Evolutionary conservation across 2,113 vertebrate species (phyloP).

Genomic region (Phoxinus phoxinus): DNA sequence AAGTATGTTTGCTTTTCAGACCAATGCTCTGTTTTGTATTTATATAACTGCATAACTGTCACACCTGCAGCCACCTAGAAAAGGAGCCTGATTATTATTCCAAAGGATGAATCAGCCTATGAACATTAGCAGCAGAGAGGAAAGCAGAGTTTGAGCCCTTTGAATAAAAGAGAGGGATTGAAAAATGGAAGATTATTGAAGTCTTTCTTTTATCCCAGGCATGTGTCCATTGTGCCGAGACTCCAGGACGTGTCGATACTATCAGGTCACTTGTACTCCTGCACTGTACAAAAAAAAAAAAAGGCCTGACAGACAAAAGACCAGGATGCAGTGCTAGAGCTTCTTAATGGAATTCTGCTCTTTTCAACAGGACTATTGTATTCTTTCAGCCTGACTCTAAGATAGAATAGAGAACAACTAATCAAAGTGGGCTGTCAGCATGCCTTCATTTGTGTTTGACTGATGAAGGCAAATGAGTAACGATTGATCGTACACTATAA

Average conservation of each 20-base stretch:
- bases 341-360: conserved; percentile 60
- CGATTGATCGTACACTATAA: conserved; percentile 43
- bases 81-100: conserved; percentile 62
- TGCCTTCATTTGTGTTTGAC: conserved; percentile 46
- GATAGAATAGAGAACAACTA: conserved; percentile 52
- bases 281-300: conserved; percentile 42
- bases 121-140: conserved; percentile 64
- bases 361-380: conserved; percentile 58
- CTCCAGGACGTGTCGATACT: conserved; percentile 70
- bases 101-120: conserved; percentile 53
- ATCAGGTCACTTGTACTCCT: conserved; percentile 66
- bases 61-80: conserved; percentile 46
- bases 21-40: conserved; percentile 23
- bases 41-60: conserved; percentile 34
- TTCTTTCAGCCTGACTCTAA: conserved; percentile 53
- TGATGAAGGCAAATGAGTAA: conserved; percentile 53
- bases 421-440: conserved; percentile 57
- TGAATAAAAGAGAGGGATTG: conserved; percentile 68
- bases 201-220: conserved; percentile 68
- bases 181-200: conserved; percentile 71
- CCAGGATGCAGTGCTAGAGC: conserved; percentile 66
- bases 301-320: conserved; percentile 66
- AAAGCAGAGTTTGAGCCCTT: conserved; percentile 63
- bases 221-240: conserved; percentile 68
- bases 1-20: conserved; percentile 42